These are phyloP conservation scores for Stenoptilia bipunctidactyla DNA, from an alignment of 2,888 invertebrate species.

Conservation along the genomic window DNA sequence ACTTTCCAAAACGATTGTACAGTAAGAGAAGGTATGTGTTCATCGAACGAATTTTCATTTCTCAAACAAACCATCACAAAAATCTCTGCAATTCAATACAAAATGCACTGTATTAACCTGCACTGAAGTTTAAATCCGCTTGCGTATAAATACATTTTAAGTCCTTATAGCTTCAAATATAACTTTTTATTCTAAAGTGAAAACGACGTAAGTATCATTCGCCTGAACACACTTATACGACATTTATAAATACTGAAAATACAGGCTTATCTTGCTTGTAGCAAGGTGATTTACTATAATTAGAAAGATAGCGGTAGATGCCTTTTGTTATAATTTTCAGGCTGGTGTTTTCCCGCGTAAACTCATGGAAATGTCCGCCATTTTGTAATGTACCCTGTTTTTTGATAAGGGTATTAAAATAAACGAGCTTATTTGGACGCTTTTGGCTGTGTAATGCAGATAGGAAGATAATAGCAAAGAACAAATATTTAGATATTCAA, in stretches of 20 bases:
- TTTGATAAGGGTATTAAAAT: constrained; percentile 71
- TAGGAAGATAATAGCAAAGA: constrained; percentile 13
- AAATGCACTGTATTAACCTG: constrained; percentile 27
- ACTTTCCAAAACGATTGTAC: constrained; percentile 55
- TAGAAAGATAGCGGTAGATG: constrained; percentile 72
- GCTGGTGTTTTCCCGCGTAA: constrained; percentile 60
- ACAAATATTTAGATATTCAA: too few species aligned
- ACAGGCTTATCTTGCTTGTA: constrained; percentile 65
- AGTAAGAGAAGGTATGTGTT: constrained; percentile 51
- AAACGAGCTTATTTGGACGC: constrained; percentile 52
- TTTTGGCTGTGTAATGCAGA: constrained; percentile 37
- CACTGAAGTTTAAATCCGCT: neutral
- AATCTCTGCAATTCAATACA: constrained; percentile 21
- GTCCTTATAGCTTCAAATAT: constrained; percentile 10
- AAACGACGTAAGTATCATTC: constrained; percentile 39
- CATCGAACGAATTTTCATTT: constrained; percentile 45
- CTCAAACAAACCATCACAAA: constrained; percentile 18
- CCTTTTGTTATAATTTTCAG: constrained; percentile 71
- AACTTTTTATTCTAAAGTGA: constrained; percentile 29
- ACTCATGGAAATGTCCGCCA: constrained; percentile 66
- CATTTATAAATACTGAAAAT: constrained; percentile 39
- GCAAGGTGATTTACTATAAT: constrained; percentile 72
- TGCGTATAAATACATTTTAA: neutral
- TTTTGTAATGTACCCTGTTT: constrained; percentile 71
- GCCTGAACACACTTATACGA: constrained; percentile 34